Base-by-base conservation (phyloP, 2,797 vertebrate genomes). In the Tokudaia tokunoshimensis region DNA sequence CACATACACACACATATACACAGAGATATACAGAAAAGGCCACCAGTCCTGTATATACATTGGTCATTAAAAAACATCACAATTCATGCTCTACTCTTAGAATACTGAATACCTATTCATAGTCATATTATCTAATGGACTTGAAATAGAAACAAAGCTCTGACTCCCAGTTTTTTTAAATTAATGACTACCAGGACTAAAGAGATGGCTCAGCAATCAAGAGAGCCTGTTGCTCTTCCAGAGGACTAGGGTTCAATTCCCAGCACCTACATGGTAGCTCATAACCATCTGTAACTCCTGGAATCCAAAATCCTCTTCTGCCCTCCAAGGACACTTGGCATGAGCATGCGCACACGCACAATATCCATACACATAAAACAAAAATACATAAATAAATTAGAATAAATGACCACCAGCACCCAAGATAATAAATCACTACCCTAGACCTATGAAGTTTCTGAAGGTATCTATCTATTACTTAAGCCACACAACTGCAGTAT, bases 401-500 rank as follows among this genome's bases (percentile, higher is more conserved):
- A 95, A 89, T 80, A 80, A 96, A 93, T 59, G 65, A 67, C 65
- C 20, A 41, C 17, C 41, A 89, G 5, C 89, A 83, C 37, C 76
- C 55, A 85, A 89, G 61, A 89, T 76, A 89, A 88, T 80, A 86
- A 94, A 88, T 76, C 65, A 75, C 26, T 75, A 63, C 26, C 24
- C 12, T 76, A 34, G 76, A 50, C 26, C 20, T 52, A 26, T 14
- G 7, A 55, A 75, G 52, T 57, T 91, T 78, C 75, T 72, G 12
- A 26, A 88, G 79, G 29, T 55, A 26, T 80, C 29, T 12, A 89
- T 34, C 83, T n/a, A 96, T 29, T 65, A 87, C 14, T 29, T 81
- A 90, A 83, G 34, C 37, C 94, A 50, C 22, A 80, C 41, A 96
- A 95, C 29, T 83, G 31, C 92, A 82, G 37, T 93, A 96, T 80